Evolutionary conservation across 2,113 vertebrate species (phyloP).

Genomic region (Pelecanoides urinatrix): DNA sequence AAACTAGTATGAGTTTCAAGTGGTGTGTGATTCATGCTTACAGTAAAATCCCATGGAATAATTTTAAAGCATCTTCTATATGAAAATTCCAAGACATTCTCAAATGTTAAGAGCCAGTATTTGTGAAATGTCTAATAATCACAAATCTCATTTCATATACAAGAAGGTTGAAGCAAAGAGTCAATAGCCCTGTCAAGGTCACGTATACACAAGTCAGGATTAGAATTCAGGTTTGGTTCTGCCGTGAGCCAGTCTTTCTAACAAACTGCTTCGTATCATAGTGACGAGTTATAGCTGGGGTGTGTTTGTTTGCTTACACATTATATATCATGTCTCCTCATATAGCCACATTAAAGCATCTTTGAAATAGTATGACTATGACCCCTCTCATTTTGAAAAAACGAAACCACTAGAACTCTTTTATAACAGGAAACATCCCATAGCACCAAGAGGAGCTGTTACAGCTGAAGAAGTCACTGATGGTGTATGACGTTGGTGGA

Average conservation of each 20-base stretch:
- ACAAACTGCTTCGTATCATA: not conserved
- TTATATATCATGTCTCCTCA: not conserved
- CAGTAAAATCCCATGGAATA: not conserved
- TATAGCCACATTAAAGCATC: not conserved
- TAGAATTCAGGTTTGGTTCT: not conserved
- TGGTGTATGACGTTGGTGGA: rapidly evolving
- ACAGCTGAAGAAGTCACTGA: not conserved
- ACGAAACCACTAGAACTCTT: not conserved
- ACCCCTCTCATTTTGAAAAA: not conserved
- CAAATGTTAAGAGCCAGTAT: not conserved
- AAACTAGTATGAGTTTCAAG: not conserved
- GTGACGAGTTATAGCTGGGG: not conserved
- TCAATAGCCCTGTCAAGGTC: not conserved
- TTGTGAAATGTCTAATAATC: not conserved
- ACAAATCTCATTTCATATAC: not conserved
- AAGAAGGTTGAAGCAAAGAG: not conserved
- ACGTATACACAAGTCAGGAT: not conserved
- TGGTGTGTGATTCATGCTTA: not conserved
- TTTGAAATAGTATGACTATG: not conserved
- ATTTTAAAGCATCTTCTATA: not conserved
- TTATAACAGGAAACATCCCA: not conserved
- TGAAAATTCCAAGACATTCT: not conserved
- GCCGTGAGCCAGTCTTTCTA: not conserved
- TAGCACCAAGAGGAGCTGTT: not conserved
- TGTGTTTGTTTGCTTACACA: not conserved